Evolutionary conservation across 2,888 invertebrate species (phyloP).

Genomic region (Creontiades dilutus): DNA sequence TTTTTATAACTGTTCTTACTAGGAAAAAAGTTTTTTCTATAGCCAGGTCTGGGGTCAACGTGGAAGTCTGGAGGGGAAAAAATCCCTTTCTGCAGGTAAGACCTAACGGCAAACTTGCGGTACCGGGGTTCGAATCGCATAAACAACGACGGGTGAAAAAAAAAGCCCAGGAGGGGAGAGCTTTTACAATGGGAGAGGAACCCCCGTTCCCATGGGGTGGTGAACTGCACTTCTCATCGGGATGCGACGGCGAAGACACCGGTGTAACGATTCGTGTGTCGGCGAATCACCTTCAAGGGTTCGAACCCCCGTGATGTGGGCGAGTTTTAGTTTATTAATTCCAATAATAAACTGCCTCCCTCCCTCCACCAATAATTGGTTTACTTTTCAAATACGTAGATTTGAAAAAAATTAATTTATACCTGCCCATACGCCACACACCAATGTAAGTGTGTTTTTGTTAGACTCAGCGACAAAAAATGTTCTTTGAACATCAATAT

Average conservation of each 20-base stretch:
- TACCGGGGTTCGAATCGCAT: constrained; percentile 64
- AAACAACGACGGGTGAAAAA: constrained; percentile 47
- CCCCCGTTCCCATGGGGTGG: constrained; percentile 51
- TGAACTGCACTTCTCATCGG: constrained; percentile 12
- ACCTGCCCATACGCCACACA: too few relatives aligned
- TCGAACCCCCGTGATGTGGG: neutral
- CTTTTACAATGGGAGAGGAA: constrained; percentile 41
- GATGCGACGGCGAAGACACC: constrained; percentile 9
- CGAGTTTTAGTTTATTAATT: neutral
- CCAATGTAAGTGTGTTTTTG: too few relatives aligned
- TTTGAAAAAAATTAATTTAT: too few relatives aligned
- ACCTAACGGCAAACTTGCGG: constrained; percentile 58
- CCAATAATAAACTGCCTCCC: too few relatives aligned
- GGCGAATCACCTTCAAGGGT: neutral
- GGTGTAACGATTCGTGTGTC: neutral
- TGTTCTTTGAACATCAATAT: too few relatives aligned
- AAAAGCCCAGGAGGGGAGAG: constrained; percentile 30
- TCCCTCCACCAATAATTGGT: too few relatives aligned
- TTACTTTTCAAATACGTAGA: too few relatives aligned
- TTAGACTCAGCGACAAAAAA: too few relatives aligned
- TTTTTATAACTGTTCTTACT: constrained; percentile 18
- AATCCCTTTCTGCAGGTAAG: constrained; percentile 14
- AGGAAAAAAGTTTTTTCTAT: constrained; percentile 26
- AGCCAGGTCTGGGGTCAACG: neutral
- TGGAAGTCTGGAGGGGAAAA: neutral